Evolutionary conservation across 2,888 invertebrate genomes (phyloP), one percentile per base, ranked within the genome.

Genomic region (Epirrhoe alternata): DNA sequence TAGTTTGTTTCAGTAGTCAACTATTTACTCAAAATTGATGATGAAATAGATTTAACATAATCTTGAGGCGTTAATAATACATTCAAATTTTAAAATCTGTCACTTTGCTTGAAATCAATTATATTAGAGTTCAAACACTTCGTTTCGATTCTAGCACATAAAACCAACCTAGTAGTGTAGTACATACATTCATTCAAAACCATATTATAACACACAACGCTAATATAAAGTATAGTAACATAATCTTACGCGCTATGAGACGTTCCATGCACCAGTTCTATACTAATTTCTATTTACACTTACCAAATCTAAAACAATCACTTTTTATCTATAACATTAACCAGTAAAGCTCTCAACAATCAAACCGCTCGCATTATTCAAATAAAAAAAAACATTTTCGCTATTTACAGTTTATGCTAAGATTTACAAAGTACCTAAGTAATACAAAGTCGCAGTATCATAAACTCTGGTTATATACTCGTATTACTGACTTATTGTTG

Each of bases 271-370:
- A 83, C 83, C 85, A 75, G 77, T 77, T 74, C 77, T 82, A 83
- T 68, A 57, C 78, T 83, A 83, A 77, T 69, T 77, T 69, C 66
- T 74, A 72, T 71, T 68, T 72, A 73, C 71, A 73, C 75, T 68
- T 74, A 72, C 71, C 14, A 6, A 51, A 72, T 72, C 73, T 61
- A 63, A 69, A 80, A 77, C 71, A 69, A 78, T 75, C 78, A 78
- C 72, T 73, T 63, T 62, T 67, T 38, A 63, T 74, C 73, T 61
- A 62, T 64, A 70, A 69, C 61, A 61, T 68, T 71, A 59, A 70
- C 80, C 76, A 71, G 83, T 85, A 87, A 87, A 87, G 83, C 86
- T 87, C 83, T 85, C 81, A 79, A 82, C 79, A 79, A 81, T 75
- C 78, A 77, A 81, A 86, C 77, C 77, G 49, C 73, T 77, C 70